These are phyloP conservation scores for Apis laboriosa DNA, from an alignment of 1,140 invertebrate genomes.

Conservation along the genomic window DNA sequence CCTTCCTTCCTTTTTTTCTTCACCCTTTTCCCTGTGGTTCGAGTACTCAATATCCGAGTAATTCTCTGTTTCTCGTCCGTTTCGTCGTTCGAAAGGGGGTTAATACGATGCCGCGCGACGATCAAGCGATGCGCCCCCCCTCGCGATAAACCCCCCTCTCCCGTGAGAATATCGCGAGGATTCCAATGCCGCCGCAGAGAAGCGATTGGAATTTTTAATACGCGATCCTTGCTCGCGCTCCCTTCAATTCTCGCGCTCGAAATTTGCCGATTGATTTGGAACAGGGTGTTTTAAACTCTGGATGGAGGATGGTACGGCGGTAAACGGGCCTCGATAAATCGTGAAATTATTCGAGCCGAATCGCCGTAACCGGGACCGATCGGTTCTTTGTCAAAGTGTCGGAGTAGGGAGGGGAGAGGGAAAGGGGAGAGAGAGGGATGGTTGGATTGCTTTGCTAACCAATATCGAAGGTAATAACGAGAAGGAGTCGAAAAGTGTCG, in stretches of 20 bases:
- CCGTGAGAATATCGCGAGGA: constrained; percentile 29
- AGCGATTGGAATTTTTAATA: constrained; percentile 38
- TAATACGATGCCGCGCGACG: constrained; percentile 12
- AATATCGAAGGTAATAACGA: background rate
- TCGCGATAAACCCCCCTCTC: background rate
- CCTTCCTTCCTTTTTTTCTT: background rate
- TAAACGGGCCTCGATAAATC: background rate
- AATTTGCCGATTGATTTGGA: background rate
- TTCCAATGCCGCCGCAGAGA: constrained; percentile 16
- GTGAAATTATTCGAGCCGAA: background rate
- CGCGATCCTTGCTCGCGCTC: background rate
- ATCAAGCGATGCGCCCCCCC: background rate
- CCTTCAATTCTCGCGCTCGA: background rate
- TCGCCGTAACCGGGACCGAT: background rate
- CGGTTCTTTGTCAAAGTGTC: background rate
- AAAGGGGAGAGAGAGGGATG: no score
- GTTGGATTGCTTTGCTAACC: constrained; percentile 1
- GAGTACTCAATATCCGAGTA: constrained; percentile 1
- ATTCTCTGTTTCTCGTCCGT: constrained; percentile 7
- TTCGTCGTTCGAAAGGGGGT: background rate
- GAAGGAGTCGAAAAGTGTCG: background rate
- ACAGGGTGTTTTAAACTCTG: no score
- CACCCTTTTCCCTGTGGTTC: background rate
- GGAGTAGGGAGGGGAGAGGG: no score
- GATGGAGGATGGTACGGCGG: no score